Conservation (phyloP, 2,888 invertebrate genomes). For the Meliscaeva auricollis region DNA sequence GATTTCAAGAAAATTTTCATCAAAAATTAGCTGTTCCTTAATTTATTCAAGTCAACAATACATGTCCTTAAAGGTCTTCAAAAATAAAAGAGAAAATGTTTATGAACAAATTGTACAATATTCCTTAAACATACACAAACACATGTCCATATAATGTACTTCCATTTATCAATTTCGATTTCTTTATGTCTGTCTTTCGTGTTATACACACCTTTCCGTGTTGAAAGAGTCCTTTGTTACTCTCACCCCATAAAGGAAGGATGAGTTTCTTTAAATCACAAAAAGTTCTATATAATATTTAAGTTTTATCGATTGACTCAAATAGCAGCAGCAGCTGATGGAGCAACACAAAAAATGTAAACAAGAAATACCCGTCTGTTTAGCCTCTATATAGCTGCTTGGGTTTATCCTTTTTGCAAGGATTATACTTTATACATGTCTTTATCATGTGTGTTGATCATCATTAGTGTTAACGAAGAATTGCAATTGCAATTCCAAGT, state of each 20-base stretch:
- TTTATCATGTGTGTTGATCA: constrained; percentile 8
- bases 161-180: constrained; percentile 71
- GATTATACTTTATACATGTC: constrained; percentile 8
- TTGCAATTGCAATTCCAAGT: constrained; percentile 1
- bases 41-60: not conserved
- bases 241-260: not conserved
- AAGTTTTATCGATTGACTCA: constrained; percentile 41
- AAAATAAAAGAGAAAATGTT: not conserved
- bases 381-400: not conserved
- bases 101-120: constrained; percentile 24
- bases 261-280: not conserved
- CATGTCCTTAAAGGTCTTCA: not conserved
- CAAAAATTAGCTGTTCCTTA: too few relatives aligned
- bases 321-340: constrained; percentile 19
- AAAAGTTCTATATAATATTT: constrained; percentile 8
- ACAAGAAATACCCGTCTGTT: constrained; percentile 13
- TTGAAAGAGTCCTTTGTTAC: not conserved
- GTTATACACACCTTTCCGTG: not conserved
- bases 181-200: constrained; percentile 28
- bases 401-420: constrained; percentile 4
- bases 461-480: not conserved
- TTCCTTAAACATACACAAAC: not conserved
- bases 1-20: too few relatives aligned
- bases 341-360: constrained; percentile 3
- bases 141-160: not conserved